phyloP scores from a whole-genome alignment of 2,113 vertebrate species.

The Smithornis capensis region DNA sequence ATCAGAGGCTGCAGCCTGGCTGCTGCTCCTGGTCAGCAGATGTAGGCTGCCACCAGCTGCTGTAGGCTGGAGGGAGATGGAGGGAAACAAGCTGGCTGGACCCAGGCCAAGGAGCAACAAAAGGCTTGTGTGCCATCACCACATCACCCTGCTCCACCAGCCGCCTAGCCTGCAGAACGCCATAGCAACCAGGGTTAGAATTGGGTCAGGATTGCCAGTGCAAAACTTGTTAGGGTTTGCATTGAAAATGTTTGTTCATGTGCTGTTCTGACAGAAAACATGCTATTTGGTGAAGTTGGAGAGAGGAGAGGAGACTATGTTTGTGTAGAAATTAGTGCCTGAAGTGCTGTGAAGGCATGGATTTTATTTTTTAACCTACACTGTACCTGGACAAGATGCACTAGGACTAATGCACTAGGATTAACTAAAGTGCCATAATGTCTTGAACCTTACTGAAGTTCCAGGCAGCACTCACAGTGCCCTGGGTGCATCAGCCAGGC shows the following conservation, averaged over 20 bases:
- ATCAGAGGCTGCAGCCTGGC: neutral
- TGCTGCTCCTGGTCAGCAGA: neutral
- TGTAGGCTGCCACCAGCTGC: slow-evolving; percentile 6
- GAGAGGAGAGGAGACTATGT: neutral
- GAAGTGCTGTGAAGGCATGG: neutral
- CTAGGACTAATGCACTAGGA: neutral
- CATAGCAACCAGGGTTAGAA: slow-evolving; percentile 35
- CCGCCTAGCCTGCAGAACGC: neutral
- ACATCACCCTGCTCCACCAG: accelerated
- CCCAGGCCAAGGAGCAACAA: slow-evolving; percentile 35
- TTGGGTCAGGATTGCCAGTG: neutral
- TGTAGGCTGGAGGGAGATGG: neutral
- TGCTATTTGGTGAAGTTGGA: neutral
- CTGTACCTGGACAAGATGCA: neutral
- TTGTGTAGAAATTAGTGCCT: neutral
- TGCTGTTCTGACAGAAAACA: neutral
- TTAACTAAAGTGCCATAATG: neutral
- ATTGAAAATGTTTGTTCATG: neutral
- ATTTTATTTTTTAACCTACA: neutral
- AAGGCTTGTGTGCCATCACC: neutral
- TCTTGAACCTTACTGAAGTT: neutral
- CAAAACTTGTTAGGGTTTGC: neutral
- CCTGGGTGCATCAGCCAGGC: neutral
- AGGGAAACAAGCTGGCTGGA: neutral
- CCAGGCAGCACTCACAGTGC: accelerated